A percentile compares a stretch with the other conserved stretches of the same genome.
Evolutionary conservation across 2,113 vertebrate genomes (phyloP).

Genomic region (Siphamia tubifer): DNA sequence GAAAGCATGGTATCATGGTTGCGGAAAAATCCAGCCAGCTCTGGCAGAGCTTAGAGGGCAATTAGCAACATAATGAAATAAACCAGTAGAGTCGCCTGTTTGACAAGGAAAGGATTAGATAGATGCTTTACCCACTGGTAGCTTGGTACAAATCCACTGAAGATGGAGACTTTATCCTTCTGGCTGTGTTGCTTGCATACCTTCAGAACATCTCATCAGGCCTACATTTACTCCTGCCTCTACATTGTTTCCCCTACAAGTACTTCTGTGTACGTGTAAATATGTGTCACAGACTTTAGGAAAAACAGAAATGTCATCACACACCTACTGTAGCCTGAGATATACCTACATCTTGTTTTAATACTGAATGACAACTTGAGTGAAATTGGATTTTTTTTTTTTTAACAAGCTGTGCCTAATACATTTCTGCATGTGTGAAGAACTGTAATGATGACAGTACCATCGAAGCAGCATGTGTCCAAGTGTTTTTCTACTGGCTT

Average conservation of each 20-base stretch:
- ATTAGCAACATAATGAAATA: slow-evolving; percentile 48
- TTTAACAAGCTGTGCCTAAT: too few species aligned
- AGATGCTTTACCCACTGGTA: slow-evolving; percentile 1
- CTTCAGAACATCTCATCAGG: background rate
- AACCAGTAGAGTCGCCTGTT: slow-evolving; percentile 47
- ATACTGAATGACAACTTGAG: too few species aligned
- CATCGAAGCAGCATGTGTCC: background rate
- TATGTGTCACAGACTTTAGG: slow-evolving; percentile 7
- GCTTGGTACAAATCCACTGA: background rate
- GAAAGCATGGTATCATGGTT: background rate
- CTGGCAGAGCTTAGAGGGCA: slow-evolving; percentile 45
- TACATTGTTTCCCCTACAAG: background rate
- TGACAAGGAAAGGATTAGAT: slow-evolving; percentile 41
- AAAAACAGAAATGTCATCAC: slow-evolving; percentile 30
- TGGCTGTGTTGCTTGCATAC: background rate
- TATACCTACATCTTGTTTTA: slow-evolving; percentile 2
- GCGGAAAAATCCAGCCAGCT: slow-evolving; percentile 45
- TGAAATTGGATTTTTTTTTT: slow-evolving; percentile 48
- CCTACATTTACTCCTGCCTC: background rate
- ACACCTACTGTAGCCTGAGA: slow-evolving; percentile 1
- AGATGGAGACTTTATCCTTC: background rate
- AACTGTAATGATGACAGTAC: background rate
- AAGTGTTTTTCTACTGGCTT: background rate
- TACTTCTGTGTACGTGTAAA: background rate
- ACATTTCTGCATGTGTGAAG: too few species aligned